Percentiles rank a stretch among this genome's conserved stretches.
Evolutionary conservation across 2,888 invertebrate genomes (phyloP).

Genomic region (Sminthurinus aureus): DNA sequence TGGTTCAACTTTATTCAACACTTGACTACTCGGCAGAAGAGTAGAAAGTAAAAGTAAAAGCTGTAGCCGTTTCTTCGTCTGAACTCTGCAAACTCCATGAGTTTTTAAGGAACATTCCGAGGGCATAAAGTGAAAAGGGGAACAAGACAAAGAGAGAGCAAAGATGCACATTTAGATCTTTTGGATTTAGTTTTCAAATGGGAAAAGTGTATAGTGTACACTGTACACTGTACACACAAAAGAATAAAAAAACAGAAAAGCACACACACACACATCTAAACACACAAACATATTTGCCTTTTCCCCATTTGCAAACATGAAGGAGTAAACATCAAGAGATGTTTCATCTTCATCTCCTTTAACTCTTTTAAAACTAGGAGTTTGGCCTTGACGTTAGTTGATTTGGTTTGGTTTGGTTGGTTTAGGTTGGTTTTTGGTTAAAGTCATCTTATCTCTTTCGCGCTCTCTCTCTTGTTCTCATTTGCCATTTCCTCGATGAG

Average conservation of each 20-base stretch:
- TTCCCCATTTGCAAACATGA: too few species aligned
- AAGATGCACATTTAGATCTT: not conserved
- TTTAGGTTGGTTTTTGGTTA: too few species aligned
- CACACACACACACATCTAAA: not conserved
- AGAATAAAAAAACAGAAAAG: not conserved
- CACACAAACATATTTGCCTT: too few species aligned
- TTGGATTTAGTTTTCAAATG: not conserved
- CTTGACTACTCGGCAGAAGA: too few species aligned
- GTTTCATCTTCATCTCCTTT: too few species aligned
- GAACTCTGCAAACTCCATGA: constrained; percentile 14
- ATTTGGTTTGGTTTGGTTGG: too few species aligned
- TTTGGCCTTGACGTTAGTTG: too few species aligned
- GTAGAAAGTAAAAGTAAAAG: constrained; percentile 16
- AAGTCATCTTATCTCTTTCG: too few species aligned
- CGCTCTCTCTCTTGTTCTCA: not conserved
- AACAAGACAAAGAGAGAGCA: not conserved
- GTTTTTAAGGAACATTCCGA: not conserved
- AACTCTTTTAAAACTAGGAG: too few species aligned
- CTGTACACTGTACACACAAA: not conserved
- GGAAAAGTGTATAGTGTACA: not conserved
- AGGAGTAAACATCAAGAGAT: too few species aligned
- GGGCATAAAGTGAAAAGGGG: not conserved
- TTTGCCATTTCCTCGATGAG: not conserved
- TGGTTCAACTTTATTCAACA: not conserved
- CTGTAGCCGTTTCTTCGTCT: constrained; percentile 18